Percentiles rank a stretch among this genome's conserved stretches.
These are phyloP conservation scores for Chrysodeixis includens DNA, from an alignment of 2,888 invertebrate genomes.

Conservation along the genomic window DNA sequence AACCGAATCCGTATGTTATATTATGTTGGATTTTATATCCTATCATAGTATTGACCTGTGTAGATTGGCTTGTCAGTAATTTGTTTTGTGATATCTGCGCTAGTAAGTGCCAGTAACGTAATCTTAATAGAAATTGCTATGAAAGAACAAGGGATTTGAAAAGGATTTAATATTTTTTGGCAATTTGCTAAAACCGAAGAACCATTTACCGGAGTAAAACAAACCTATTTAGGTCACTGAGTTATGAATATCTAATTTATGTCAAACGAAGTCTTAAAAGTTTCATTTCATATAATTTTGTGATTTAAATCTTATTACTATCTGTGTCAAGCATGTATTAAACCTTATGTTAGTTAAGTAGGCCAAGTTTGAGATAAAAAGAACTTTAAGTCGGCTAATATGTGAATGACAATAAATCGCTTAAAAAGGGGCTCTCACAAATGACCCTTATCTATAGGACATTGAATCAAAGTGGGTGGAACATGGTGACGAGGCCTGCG, in stretches of 20 bases:
- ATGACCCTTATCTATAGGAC: conserved; percentile 42
- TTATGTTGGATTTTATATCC: conserved; percentile 6
- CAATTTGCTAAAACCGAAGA: not conserved
- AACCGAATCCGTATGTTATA: conserved; percentile 17
- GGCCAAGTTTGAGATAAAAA: conserved; percentile 48
- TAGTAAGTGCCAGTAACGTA: too few relatives aligned
- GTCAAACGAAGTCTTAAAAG: not conserved
- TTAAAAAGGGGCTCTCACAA: conserved; percentile 32
- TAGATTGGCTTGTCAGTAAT: not conserved
- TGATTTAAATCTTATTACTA: conserved; percentile 9
- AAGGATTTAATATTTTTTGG: conserved; percentile 14
- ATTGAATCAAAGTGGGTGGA: conserved; percentile 54
- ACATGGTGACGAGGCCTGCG: conserved; percentile 33
- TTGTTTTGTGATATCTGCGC: conserved; percentile 5
- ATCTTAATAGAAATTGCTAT: too few relatives aligned
- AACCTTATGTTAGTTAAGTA: conserved; percentile 31
- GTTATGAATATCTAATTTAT: not conserved
- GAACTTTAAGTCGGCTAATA: conserved; percentile 31
- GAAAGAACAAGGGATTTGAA: too few relatives aligned
- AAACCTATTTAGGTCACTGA: not conserved
- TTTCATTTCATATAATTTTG: not conserved
- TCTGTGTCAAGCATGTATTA: conserved; percentile 41
- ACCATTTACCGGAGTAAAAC: not conserved
- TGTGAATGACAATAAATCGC: conserved; percentile 45
- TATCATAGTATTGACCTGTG: not conserved